Evolutionary conservation across 2,888 invertebrate genomes (phyloP).

Genomic region (Bhutanitis thaidina): DNA sequence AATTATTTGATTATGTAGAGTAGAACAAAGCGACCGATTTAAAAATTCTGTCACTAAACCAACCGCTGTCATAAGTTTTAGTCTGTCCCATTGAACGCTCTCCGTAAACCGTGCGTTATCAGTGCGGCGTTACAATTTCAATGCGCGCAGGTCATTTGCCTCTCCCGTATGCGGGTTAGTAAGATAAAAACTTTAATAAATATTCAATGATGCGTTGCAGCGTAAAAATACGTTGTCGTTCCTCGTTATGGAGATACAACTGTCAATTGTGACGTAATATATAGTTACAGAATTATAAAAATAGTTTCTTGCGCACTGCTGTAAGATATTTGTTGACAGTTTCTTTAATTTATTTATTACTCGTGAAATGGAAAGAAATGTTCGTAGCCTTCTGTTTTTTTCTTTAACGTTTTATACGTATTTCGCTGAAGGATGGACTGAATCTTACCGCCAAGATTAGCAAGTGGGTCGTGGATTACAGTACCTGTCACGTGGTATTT

Average conservation of each 20-base stretch:
- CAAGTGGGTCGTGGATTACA: too few species aligned
- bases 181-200: constrained; percentile 21
- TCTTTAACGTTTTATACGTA: too few species aligned
- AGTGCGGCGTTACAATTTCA: constrained; percentile 24
- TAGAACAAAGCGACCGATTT: too few species aligned
- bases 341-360: too few species aligned
- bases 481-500: too few species aligned
- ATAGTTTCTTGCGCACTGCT: background rate
- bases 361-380: too few species aligned
- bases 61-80: background rate
- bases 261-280: background rate
- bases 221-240: constrained; percentile 3
- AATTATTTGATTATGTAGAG: too few species aligned
- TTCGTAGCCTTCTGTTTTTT: too few species aligned
- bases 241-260: constrained; percentile 1
- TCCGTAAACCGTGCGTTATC: constrained; percentile 25
- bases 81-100: background rate
- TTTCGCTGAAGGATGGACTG: too few species aligned
- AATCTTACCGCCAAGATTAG: too few species aligned
- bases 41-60: background rate
- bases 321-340: background rate
- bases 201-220: constrained; percentile 16
- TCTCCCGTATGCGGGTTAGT: constrained; percentile 19
- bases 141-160: constrained; percentile 30
- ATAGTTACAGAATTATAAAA: background rate